Evolutionary conservation across 2,888 invertebrate genomes (phyloP), one percentile per base, ranked within the genome.

Genomic region (Hirtodrosophila confusa): DNA sequence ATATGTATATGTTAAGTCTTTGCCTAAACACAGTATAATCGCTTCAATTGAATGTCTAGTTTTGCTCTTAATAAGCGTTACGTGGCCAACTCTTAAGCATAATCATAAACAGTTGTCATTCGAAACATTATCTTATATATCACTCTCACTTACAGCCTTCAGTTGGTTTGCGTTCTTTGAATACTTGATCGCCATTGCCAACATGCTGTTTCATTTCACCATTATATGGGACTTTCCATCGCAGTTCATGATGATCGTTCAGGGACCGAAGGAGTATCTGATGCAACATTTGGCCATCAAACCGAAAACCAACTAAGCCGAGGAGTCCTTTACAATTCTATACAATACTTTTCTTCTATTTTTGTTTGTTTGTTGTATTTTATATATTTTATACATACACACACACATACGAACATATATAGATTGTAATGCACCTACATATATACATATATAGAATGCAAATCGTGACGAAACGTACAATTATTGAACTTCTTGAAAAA

Each of bases 121-220:
- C 11, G 0, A 17, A 23, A 27, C 33, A 11, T 37, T 37, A 17
- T 3, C 57, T 53, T 35, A 36, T 23, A 39, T 60, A 50, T 48
- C 31, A 24, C 39, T 12, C 29, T 41, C 9, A 12, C 44, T 63
- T 80, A 23, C 93, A 98, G 98, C 98, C 45, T 98, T 98, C 92
- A 98, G 97, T 90, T 96, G 96, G 95, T 98, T 98, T 93, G 97
- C 98, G 1, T 93, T 97, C 61, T 97, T 97, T 91, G 98, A 98
- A 92, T 98, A 98, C 91, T 93, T 97, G 89, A 95, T 98, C 88
- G 97, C 98, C 57, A 94, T 95, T 55, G 95, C 96, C 76, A 98
- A 98, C 92, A 98, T 98, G 97, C 95, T 95, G 62, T 98, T 97
- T 92, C 98, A 98, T 90, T 94, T 96, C 74, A 95, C 97, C 37